Evolutionary conservation across 2,888 invertebrate species (phyloP).

Genomic region (Stegana nigrithorax): DNA sequence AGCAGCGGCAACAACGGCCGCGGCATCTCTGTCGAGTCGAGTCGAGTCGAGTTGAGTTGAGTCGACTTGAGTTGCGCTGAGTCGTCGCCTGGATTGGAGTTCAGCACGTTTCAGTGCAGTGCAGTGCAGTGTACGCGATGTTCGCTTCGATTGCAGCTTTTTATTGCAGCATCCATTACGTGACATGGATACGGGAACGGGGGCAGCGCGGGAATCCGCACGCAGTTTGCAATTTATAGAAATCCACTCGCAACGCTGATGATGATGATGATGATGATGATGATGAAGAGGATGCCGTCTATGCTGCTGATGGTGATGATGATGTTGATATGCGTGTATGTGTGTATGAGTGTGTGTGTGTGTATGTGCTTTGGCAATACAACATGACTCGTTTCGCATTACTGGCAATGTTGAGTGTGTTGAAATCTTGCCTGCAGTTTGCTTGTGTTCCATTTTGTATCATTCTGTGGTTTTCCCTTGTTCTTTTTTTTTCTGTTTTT

Average conservation of each 20-base stretch:
- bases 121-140: too few species aligned
- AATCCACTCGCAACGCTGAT: not conserved
- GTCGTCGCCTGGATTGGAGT: not conserved
- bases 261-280: not conserved
- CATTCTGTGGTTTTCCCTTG: too few species aligned
- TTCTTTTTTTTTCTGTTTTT: conserved; percentile 30
- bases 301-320: not conserved
- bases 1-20: not conserved
- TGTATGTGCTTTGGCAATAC: not conserved
- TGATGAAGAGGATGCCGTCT: not conserved
- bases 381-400: not conserved
- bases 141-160: conserved; percentile 9
- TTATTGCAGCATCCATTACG: not conserved
- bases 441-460: conserved; percentile 1
- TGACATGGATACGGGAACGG: not conserved
- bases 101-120: not conserved
- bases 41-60: not conserved
- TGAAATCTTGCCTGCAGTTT: conserved; percentile 6
- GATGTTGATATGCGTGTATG: not conserved
- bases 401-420: conserved; percentile 1
- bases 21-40: not conserved
- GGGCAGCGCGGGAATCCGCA: too few species aligned
- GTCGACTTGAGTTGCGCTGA: not conserved
- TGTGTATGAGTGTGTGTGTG: not conserved
- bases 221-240: conserved; percentile 1